phyloP scores from a whole-genome alignment of 2,797 vertebrate genomes.

The Anguilla anguilla region DNA sequence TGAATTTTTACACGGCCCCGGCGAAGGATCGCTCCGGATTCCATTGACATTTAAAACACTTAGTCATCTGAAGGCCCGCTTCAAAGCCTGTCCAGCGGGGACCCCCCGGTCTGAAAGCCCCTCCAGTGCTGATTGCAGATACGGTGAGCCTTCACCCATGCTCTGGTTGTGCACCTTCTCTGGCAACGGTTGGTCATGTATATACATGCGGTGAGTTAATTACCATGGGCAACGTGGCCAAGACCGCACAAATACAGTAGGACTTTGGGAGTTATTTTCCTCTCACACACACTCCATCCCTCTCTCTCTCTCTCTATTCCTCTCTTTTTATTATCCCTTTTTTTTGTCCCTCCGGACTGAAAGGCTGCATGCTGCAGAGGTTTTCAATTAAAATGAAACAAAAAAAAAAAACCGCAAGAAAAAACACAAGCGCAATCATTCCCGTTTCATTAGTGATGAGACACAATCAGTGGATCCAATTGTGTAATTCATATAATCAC shows the following conservation, averaged over 20 bases:
- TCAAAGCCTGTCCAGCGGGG: conserved; percentile 57
- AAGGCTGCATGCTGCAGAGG: conserved; percentile 26
- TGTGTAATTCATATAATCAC: conserved; percentile 57
- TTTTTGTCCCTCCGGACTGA: neutral
- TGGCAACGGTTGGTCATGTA: conserved; percentile 29
- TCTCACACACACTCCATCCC: neutral
- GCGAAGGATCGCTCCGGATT: conserved; percentile 39
- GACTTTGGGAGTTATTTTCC: conserved; percentile 25
- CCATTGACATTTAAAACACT: conserved; percentile 59
- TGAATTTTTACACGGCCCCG: conserved; percentile 44
- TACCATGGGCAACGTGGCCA: neutral
- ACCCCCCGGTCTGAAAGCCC: conserved; percentile 49
- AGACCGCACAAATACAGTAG: neutral
- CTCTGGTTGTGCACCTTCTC: conserved; percentile 43
- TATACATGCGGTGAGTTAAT: neutral
- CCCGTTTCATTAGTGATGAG: conserved; percentile 48
- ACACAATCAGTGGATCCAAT: conserved; percentile 56
- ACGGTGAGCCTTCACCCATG: conserved; percentile 49
- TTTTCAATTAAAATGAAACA: conserved; percentile 52
- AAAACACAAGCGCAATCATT: conserved; percentile 30
- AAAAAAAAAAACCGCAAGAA: neutral
- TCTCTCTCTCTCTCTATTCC: neutral
- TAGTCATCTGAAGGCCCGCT: conserved; percentile 49
- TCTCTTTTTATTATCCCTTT: neutral
- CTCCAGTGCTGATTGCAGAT: conserved; percentile 54